Conservation (phyloP, 1,140 invertebrate genomes). For the Drosophila asahinai region DNA sequence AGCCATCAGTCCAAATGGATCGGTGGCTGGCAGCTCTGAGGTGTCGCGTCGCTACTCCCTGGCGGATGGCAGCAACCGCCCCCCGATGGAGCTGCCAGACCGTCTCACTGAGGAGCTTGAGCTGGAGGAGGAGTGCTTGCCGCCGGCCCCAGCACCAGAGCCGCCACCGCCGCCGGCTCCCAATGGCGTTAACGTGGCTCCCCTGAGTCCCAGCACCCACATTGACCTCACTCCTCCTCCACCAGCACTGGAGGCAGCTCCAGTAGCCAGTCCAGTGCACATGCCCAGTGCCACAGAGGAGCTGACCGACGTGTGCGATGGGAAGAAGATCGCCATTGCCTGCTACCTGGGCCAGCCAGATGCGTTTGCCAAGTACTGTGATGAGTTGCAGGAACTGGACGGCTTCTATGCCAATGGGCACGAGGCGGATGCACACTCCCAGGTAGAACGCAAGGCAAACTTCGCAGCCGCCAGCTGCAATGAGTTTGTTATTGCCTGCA, state of each 20-base stretch:
- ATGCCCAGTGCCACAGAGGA: constrained; percentile 87
- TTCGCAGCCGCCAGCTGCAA: constrained; percentile 84
- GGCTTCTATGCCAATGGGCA: constrained; percentile 81
- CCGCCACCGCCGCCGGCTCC: constrained; percentile 79
- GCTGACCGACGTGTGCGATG: constrained; percentile 91
- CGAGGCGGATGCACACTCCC: constrained; percentile 85
- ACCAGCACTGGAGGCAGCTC: constrained; percentile 68
- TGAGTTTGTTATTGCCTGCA: constrained; percentile 93
- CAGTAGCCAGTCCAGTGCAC: constrained; percentile 74
- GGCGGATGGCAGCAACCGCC: constrained; percentile 83
- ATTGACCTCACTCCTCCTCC: constrained; percentile 83
- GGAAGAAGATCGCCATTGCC: constrained; percentile 93
- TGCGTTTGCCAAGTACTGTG: constrained; percentile 90
- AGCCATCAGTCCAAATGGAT: constrained; percentile 87
- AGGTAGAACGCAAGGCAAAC: constrained; percentile 79
- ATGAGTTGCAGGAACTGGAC: constrained; percentile 88
- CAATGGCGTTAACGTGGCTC: constrained; percentile 31
- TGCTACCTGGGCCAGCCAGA: constrained; percentile 94
- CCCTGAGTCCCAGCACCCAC: constrained; percentile 78
- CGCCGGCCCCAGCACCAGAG: constrained; percentile 84
- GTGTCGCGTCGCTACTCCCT: constrained; percentile 83
- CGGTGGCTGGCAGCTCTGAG: constrained; percentile 77
- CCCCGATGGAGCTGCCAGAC: constrained; percentile 85
- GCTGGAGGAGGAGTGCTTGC: constrained; percentile 86
- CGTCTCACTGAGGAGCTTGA: constrained; percentile 86